Evolutionary conservation across 2,113 vertebrate genomes (phyloP).

Genomic region (Pomatorhinus ruficollis): DNA sequence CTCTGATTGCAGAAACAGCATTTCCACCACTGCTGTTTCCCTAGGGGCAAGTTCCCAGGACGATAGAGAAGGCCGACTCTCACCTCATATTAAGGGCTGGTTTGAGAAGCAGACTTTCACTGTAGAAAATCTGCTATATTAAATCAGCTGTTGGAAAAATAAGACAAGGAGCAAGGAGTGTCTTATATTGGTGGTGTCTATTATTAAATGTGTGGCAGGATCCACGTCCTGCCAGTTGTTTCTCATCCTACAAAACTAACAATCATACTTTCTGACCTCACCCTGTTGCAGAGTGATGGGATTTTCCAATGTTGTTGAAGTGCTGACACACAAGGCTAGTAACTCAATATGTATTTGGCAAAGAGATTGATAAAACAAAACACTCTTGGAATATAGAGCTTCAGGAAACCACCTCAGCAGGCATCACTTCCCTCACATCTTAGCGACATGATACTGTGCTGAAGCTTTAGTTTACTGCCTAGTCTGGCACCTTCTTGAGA

Average conservation of each 20-base stretch:
- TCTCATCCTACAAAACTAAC: neutral
- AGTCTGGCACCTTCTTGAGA: neutral
- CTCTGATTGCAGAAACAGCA: neutral
- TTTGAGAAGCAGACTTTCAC: neutral
- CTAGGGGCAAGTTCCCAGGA: neutral
- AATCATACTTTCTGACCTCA: neutral
- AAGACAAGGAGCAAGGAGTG: neutral
- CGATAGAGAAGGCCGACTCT: neutral
- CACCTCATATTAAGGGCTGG: neutral
- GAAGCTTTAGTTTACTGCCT: neutral
- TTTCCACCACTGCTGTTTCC: neutral
- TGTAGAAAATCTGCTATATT: neutral
- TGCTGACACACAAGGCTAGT: neutral
- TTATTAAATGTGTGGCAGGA: neutral
- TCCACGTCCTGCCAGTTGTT: neutral
- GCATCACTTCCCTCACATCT: neutral
- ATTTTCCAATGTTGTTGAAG: neutral
- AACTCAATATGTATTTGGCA: neutral
- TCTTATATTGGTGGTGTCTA: neutral
- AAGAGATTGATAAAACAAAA: neutral
- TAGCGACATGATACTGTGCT: neutral
- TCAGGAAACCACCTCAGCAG: neutral
- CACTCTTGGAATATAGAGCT: neutral
- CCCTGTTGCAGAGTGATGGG: accelerated
- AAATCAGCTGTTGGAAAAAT: neutral